Base-by-base conservation (phyloP, 2,888 invertebrate species). In the Stenolophus ochropezus region DNA sequence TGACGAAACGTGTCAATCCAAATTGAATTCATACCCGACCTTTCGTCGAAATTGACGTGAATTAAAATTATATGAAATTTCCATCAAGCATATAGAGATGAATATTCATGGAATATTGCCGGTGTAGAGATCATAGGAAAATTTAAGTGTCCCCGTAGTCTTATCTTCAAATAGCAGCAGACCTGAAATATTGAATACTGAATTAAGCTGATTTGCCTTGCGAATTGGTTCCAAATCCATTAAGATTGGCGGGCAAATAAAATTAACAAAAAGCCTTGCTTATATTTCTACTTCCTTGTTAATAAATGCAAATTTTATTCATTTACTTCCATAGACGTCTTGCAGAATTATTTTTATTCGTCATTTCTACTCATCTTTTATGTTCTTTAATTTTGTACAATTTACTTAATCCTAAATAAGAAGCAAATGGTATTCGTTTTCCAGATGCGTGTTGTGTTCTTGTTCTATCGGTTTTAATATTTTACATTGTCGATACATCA, bases 31-130 rank as follows among this genome's bases (percentile, higher is more conserved):
- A 42, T 42, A 42, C 11, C 56, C 21, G 1, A 20, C 11, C 20
- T n/a, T n/a, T n/a, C n/a, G 8, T 11, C 33, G 16, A 73, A 49
- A 49, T 23, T 56, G 33, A 33, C 56, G 33, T 56, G 33, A 53
- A 74, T 58, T 76, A 76, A 56, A 58, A 76, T 76, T 76, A 76
- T 76, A 76, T 76, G 76, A 76, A 76, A 76, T 76, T 76, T 76
- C 33, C 76, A 76, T 76, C 76, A 49, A 74, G 51, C 16, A 33
- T 56, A 33, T 20, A 20, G 53, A 1, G 21, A 56, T 76, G 76
- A 76, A 76, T 76, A 76, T 76, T 76, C 76, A 76, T 76, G 18
- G 21, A 75, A 76, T 23, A 58, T 76, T 76, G 53, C 49, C 73
- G 20, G 1, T 49, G 6, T 47, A 71, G 73, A 23, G 47, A 47